phyloP scores from a whole-genome alignment of 2,113 vertebrate genomes.

The Lonchura striata region DNA sequence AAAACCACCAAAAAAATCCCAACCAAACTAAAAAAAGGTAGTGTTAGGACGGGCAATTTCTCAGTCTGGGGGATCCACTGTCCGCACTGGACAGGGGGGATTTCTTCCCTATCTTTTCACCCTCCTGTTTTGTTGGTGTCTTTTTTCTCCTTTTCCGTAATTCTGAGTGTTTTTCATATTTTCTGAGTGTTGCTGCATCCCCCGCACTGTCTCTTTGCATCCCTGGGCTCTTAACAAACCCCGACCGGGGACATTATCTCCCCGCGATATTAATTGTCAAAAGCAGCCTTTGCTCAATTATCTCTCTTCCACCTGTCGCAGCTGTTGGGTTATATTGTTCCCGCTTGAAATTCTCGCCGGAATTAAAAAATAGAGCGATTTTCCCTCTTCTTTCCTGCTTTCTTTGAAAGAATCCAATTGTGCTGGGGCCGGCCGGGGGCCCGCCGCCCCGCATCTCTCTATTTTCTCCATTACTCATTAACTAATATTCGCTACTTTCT shows the following conservation, averaged over 20 bases:
- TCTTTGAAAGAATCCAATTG: not conserved
- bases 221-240: not conserved
- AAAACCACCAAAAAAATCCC: not conserved
- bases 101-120: not conserved
- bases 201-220: not conserved
- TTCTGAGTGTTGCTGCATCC: not conserved
- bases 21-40: fast-evolving
- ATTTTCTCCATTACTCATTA: slow-evolving; percentile 25
- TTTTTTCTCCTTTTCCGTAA: fast-evolving
- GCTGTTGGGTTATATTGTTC: slow-evolving; percentile 31
- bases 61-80: not conserved
- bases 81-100: not conserved
- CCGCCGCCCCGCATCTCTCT: not conserved
- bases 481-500: slow-evolving; percentile 48
- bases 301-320: slow-evolving; percentile 42
- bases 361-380: slow-evolving; percentile 36
- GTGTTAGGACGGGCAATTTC: fast-evolving
- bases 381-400: not conserved
- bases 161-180: not conserved
- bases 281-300: slow-evolving; percentile 55
- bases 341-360: slow-evolving; percentile 7
- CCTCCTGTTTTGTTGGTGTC: not conserved
- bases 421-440: not conserved
- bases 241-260: not conserved
- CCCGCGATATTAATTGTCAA: slow-evolving; percentile 46